Evolutionary conservation across 2,113 vertebrate species (phyloP).

Genomic region (Phaethornis superciliosus): DNA sequence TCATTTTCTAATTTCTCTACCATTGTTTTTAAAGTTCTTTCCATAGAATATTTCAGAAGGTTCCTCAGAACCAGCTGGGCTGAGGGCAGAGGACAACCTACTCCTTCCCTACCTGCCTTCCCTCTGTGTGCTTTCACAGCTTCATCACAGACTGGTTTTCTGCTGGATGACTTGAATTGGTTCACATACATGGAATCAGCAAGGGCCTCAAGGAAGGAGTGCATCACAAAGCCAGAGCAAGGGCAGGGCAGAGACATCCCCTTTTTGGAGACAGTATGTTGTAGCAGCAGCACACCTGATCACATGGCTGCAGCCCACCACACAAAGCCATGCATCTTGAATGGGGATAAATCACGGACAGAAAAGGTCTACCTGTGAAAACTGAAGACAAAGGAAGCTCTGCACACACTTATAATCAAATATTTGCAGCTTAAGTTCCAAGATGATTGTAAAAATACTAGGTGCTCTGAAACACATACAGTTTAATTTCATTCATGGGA

Average conservation of each 20-base stretch:
- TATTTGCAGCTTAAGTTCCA: background rate
- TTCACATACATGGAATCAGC: background rate
- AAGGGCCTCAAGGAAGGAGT: background rate
- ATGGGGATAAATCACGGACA: background rate
- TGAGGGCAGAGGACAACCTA: background rate
- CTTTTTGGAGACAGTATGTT: background rate
- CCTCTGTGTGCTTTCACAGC: fast-evolving
- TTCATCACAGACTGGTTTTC: background rate
- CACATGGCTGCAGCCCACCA: background rate
- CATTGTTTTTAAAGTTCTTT: background rate
- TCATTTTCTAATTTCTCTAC: background rate
- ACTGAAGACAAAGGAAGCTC: background rate
- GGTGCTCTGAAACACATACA: background rate
- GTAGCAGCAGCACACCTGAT: background rate
- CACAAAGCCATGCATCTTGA: background rate
- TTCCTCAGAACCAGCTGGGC: background rate
- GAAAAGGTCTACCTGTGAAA: slow-evolving; percentile 35
- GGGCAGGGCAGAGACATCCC: background rate
- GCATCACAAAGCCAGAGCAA: background rate
- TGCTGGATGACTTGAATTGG: background rate
- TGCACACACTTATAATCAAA: background rate
- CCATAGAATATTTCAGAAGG: background rate
- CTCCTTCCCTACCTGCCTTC: background rate
- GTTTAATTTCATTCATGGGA: background rate
- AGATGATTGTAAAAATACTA: background rate